A percentile compares a stretch with the other conserved stretches of the same genome.
Conservation (phyloP, 2,113 vertebrate genomes). For the Alexandromys fortis region DNA sequence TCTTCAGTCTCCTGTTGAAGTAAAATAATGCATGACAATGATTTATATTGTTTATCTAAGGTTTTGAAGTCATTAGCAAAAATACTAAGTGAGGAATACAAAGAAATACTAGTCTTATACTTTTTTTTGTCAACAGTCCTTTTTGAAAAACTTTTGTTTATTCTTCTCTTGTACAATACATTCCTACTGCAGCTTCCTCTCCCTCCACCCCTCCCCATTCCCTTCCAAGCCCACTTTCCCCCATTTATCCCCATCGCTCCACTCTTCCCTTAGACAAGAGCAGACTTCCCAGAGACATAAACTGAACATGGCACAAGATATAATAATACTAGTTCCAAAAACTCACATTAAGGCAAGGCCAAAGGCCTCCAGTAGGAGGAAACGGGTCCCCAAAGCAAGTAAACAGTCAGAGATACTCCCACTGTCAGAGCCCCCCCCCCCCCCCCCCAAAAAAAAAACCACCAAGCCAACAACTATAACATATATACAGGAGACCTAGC, state of each 20-base stretch:
- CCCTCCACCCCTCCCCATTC: neutral
- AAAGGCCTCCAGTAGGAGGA: neutral
- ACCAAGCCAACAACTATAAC: neutral
- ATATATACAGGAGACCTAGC: neutral
- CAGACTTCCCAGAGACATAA: neutral
- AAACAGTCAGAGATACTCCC: neutral
- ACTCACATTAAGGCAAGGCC: neutral
- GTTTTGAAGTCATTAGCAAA: slow-evolving; percentile 37
- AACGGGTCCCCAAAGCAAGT: neutral
- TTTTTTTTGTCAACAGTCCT: neutral
- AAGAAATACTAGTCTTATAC: neutral
- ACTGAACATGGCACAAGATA: neutral
- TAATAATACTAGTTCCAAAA: neutral
- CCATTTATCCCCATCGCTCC: neutral
- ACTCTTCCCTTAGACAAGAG: neutral
- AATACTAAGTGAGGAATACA: neutral
- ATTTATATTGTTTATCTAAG: neutral
- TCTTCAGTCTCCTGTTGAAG: slow-evolving; percentile 3
- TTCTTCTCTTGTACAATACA: neutral
- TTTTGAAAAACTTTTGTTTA: neutral
- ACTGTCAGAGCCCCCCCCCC: neutral
- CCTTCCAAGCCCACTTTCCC: neutral
- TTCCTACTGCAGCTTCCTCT: neutral
- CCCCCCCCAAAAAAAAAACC: neutral
- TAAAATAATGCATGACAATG: neutral